Base-by-base conservation (phyloP, 2,888 invertebrate genomes). In the Brachylomia viminalis region DNA sequence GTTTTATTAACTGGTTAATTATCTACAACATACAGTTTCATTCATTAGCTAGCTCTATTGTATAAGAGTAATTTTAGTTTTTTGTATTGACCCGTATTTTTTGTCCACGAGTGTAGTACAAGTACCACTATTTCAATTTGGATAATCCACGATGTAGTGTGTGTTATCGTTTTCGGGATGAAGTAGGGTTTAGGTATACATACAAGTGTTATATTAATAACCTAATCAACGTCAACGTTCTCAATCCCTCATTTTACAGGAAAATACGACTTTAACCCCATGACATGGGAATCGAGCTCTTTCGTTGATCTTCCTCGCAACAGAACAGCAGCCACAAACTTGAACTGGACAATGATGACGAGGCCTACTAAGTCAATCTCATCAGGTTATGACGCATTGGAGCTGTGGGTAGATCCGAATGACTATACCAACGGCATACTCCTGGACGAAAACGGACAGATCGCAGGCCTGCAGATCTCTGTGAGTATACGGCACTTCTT, bases 251-350 rank as follows among this genome's bases (percentile, higher is more conserved):
- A 20, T 58, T 73, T 73, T 70, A 11, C 70, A 73, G 73, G 0
- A 0, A 20, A 0, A 8, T 70, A 38, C 45, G 0, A 0, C n/a
- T 0, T 13, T 0, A 70, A 47, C 5, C n/a, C 11, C 4, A 2
- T 62, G 0, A 5, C 6, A 0, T 30, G 27, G 42, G 33, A 6
- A 17, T 6, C 6, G 0, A 15, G 7, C 1, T 4, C 17, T 38
- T 56, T 67, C 23, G 0, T 1, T 0, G 0, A 0, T 1, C 0
- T 56, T 17, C 71, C 47, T 10, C 71, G 7, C 3, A 70, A 2
- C 20, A 0, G 20, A 1, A 0, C 10, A 27, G 1, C 2, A 5
- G 71, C 58, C 13, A 0, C 1, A 4, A 0, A 2, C 0, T 0
- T 11, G 0, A 4, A 3, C 11, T 73, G 58, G 58, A 0, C 2